Evolutionary conservation across 2,888 invertebrate genomes (phyloP).

Genomic region (Melangyna quadrimaculata): DNA sequence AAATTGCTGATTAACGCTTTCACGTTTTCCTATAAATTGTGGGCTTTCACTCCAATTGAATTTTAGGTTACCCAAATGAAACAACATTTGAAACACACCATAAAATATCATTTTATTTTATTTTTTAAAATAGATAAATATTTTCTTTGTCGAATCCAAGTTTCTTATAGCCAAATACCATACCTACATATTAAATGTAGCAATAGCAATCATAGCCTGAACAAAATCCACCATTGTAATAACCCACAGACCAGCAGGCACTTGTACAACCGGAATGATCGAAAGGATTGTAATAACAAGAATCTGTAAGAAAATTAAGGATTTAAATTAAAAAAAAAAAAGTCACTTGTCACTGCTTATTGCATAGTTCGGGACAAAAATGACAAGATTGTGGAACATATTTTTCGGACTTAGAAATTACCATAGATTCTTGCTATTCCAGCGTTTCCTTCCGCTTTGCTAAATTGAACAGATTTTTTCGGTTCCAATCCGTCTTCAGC

Average conservation of each 20-base stretch:
- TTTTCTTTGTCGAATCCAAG: not conserved
- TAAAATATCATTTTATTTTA: not conserved
- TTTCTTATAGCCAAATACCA: not conserved
- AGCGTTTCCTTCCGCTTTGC: not conserved
- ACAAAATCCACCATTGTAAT: constrained; percentile 41
- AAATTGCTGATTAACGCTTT: too few species aligned
- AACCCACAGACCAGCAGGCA: constrained; percentile 17
- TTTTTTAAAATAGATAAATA: not conserved
- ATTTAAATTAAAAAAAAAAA: not conserved
- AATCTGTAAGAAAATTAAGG: constrained; percentile 14
- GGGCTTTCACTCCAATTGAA: too few species aligned
- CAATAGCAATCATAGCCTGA: constrained; percentile 46
- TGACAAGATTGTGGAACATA: not conserved
- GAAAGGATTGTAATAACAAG: constrained; percentile 36
- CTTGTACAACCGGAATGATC: constrained; percentile 6
- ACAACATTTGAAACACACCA: too few species aligned
- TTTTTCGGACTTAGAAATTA: not conserved
- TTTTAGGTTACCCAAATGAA: too few species aligned
- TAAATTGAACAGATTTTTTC: not conserved
- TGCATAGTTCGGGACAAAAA: not conserved
- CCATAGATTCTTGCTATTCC: constrained; percentile 12
- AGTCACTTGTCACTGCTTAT: too few species aligned
- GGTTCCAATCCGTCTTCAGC: not conserved
- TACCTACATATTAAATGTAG: not conserved
- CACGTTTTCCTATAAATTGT: too few species aligned